Percentiles rank a stretch among this genome's conserved stretches.
These are phyloP conservation scores for Chrysogorgia sp. DNA, from an alignment of 92 coral and sea anemone genomes.

Conservation along the genomic window DNA sequence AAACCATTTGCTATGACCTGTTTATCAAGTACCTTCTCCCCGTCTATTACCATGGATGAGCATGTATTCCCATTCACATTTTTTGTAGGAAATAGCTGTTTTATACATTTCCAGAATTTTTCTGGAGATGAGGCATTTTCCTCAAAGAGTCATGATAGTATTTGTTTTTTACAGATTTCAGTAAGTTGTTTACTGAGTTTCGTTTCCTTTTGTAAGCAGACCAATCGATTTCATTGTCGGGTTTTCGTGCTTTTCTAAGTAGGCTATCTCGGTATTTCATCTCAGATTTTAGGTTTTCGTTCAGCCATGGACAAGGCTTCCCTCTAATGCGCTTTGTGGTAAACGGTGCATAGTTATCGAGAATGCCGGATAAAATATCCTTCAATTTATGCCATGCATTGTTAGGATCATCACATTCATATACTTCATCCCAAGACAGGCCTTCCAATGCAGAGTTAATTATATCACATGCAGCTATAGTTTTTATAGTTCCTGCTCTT, in stretches of 20 bases:
- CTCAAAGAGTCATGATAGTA: not conserved
- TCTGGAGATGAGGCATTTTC: no score
- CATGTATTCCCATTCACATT: no score
- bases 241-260: not conserved
- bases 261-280: not conserved
- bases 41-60: not conserved
- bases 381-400: slow-evolving; percentile 19
- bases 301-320: no score
- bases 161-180: not conserved
- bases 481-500: no score
- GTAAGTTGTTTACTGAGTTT: not conserved
- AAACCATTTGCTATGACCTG: slow-evolving; percentile 18
- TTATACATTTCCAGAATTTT: slow-evolving; percentile 4
- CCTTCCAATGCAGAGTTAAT: no score
- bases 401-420: slow-evolving; percentile 15
- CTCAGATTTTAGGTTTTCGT: slow-evolving; percentile 2
- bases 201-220: not conserved
- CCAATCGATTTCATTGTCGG: slow-evolving; percentile 15
- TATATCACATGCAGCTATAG: no score
- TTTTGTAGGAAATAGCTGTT: not conserved
- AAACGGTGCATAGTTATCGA: not conserved
- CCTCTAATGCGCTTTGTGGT: slow-evolving; percentile 5
- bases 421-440: no score
- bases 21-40: slow-evolving; percentile 18
- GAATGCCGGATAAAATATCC: not conserved